Conservation (phyloP, 2,797 vertebrate species). For the Hybognathus amarus region DNA sequence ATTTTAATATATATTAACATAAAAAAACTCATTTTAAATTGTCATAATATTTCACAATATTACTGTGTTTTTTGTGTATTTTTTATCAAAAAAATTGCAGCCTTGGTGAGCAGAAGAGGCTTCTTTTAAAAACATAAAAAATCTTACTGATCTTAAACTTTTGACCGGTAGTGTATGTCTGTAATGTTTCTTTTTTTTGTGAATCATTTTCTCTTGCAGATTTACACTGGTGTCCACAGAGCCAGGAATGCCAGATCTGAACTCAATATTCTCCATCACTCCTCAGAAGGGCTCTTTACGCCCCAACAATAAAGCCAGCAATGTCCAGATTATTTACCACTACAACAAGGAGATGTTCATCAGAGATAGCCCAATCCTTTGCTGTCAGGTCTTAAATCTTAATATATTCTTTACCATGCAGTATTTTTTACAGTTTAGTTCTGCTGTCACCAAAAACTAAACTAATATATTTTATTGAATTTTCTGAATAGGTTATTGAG, state of each 20-base stretch:
- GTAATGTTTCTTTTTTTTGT: not conserved
- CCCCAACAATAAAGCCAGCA: constrained; percentile 67
- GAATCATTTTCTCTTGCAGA: constrained; percentile 67
- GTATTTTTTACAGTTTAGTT: not conserved
- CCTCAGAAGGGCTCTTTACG: constrained; percentile 78
- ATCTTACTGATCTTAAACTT: too few species aligned
- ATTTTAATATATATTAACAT: too few species aligned
- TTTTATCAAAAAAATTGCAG: too few species aligned
- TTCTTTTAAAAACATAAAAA: too few species aligned
- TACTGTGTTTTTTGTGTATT: too few species aligned
- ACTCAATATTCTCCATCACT: constrained; percentile 77
- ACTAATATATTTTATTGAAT: constrained; percentile 9
- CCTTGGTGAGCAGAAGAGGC: too few species aligned
- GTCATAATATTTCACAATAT: too few species aligned
- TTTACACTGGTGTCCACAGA: constrained; percentile 75
- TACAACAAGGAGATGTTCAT: constrained; percentile 79
- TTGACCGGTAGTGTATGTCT: too few species aligned
- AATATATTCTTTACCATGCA: not conserved
- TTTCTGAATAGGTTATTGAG: constrained; percentile 82
- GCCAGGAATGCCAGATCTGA: constrained; percentile 62
- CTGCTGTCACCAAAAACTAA: not conserved
- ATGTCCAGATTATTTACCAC: constrained; percentile 80
- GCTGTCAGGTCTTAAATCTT: constrained; percentile 79
- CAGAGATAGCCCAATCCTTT: constrained; percentile 78
- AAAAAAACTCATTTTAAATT: too few species aligned